Evolutionary conservation across 2,113 vertebrate genomes (phyloP).

Genomic region (Cynoglossus semilaevis): DNA sequence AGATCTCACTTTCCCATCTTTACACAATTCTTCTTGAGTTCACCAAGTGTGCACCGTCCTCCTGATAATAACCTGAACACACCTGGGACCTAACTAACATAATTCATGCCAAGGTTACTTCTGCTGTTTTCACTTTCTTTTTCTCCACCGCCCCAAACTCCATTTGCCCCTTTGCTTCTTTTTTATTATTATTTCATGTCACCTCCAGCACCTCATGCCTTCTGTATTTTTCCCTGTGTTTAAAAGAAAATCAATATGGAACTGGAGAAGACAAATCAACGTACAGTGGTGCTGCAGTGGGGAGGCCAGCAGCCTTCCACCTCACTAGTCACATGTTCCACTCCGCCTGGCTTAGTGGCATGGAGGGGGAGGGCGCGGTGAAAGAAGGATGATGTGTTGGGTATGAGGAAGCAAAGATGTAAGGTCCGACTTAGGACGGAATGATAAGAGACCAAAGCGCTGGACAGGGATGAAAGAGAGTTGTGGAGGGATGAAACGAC

Average conservation of each 20-base stretch:
- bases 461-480: constrained; percentile 69
- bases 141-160: constrained; percentile 6
- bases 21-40: constrained; percentile 29
- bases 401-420: constrained; percentile 58
- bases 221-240: constrained; percentile 73
- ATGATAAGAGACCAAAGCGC: constrained; percentile 63
- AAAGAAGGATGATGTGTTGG: constrained; percentile 32
- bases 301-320: constrained; percentile 39
- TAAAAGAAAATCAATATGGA: constrained; percentile 76
- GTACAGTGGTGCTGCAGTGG: constrained; percentile 54
- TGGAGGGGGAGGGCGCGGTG: constrained; percentile 20
- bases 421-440: constrained; percentile 65
- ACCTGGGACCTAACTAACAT: constrained; percentile 40
- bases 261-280: constrained; percentile 73
- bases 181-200: constrained; percentile 48
- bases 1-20: constrained; percentile 10
- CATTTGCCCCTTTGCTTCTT: constrained; percentile 3
- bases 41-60: constrained; percentile 37
- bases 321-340: constrained; percentile 49
- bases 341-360: constrained; percentile 7
- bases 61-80: constrained; percentile 39
- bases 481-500: constrained; percentile 60
- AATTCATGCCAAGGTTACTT: constrained; percentile 46
- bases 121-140: constrained; percentile 27
- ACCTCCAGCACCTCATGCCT: constrained; percentile 69